A percentile compares a stretch with the other conserved stretches of the same genome.
These are phyloP conservation scores for Polyploca ridens DNA, from an alignment of 2,888 invertebrate species.

Conservation along the genomic window DNA sequence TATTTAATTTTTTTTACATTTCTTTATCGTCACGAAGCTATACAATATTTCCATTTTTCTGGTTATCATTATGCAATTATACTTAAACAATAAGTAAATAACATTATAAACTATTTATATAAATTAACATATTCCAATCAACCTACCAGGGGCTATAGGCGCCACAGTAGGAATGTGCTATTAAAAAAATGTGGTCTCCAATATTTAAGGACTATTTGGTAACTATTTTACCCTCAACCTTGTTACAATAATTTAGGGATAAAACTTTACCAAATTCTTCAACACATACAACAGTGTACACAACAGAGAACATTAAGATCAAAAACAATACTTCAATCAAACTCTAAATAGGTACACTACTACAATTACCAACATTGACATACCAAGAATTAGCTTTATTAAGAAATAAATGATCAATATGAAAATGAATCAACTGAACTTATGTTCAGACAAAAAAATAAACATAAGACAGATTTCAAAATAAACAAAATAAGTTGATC, in stretches of 20 bases:
- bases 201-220: slow-evolving; percentile 4
- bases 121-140: slow-evolving; percentile 12
- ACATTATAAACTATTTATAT: slow-evolving; percentile 2
- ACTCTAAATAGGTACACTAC: background rate
- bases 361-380: background rate
- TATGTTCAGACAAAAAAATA: background rate
- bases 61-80: slow-evolving; percentile 35
- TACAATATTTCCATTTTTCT: slow-evolving; percentile 39
- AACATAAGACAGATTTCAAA: background rate
- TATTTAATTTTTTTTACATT: slow-evolving; percentile 36
- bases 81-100: slow-evolving; percentile 17
- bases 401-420: background rate
- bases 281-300: slow-evolving; percentile 10
- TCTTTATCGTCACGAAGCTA: slow-evolving; percentile 42
- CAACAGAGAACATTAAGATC: slow-evolving; percentile 4
- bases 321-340: background rate
- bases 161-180: slow-evolving; percentile 10
- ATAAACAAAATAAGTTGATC: background rate
- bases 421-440: background rate
- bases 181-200: background rate
- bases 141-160: slow-evolving; percentile 9
- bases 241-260: background rate
- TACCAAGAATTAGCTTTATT: background rate
- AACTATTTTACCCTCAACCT: slow-evolving; percentile 14
- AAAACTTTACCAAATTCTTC: slow-evolving; percentile 9